Evolutionary conservation across 2,888 invertebrate genomes (phyloP), one percentile per base, ranked within the genome.

Genomic region (Masnerella sp.): DNA sequence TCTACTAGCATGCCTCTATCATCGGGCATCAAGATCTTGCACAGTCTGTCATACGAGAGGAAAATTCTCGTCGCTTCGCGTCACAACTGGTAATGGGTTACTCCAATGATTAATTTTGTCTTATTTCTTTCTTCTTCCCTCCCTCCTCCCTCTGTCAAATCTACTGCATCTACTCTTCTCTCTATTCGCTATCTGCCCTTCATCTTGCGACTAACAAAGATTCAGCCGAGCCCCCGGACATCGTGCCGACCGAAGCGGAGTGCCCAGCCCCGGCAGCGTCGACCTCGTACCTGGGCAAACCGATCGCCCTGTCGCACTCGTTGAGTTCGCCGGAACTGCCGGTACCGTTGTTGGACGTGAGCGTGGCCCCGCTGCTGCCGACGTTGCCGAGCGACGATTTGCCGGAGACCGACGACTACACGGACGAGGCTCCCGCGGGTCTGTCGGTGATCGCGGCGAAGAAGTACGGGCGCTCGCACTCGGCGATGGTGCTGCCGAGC

Each of bases 261-360:
- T 12, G 25, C 12, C n/a, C n/a, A n/a, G n/a, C n/a, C n/a, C 32
- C 30, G 7, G 25, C 11, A 7, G 2, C 51, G 8, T 18, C 77
- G 12, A 58, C 76, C 11, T 70, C 69, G 47, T 70, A 62, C 22
- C 67, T 81, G 15, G 80, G 80, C 42, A 79, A 79, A 25, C 81
- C 84, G 2, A 69, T 80, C 32, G 61, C 68, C 5, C 75, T 87
- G 51, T 79, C 84, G n/a, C 86, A 86, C 69, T 86, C 87, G 25
- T 42, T 83, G 32, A 87, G 87, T 74, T 87, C 87, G 18, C 87
- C 87, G 15, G 85, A 87, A 51, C 67, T 85, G 18, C 83, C 85
- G 17, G 75, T 81, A 20, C 81, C 82, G 4, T n/a, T 77, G 36
- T 58, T 78, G 64, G 77, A 80, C 32, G 67, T 77, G 34, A 72